Conservation (phyloP, 1,140 invertebrate genomes). For the Sinella curviseta region DNA sequence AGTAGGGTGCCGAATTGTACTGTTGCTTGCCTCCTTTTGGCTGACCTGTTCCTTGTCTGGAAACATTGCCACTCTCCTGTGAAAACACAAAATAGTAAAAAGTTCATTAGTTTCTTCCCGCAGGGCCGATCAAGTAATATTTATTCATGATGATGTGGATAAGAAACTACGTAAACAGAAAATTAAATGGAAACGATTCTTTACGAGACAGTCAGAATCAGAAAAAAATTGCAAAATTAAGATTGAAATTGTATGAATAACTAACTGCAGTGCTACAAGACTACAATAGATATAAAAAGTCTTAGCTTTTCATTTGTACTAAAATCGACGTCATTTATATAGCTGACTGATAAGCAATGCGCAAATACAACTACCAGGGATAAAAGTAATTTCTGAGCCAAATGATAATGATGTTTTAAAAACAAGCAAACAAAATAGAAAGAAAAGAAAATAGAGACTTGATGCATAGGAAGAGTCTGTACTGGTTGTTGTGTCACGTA, state of each 20-base stretch:
- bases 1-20: conserved; percentile 26
- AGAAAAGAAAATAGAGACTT: conserved; percentile 35
- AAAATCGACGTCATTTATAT: no score
- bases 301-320: no score
- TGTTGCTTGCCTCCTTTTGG: conserved; percentile 43
- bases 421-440: conserved; percentile 29
- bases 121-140: not conserved
- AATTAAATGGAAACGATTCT: no score
- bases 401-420: not conserved
- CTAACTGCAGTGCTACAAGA: no score
- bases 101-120: not conserved
- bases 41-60: conserved; percentile 43
- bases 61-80: conserved; percentile 44
- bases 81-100: conserved; percentile 23
- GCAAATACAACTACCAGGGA: not conserved
- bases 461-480: conserved; percentile 46
- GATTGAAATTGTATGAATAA: no score
- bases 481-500: conserved; percentile 47
- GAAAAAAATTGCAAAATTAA: no score
- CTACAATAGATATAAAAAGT: no score
- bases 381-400: not conserved
- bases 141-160: not conserved
- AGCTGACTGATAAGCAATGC: no score
- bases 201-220: no score
- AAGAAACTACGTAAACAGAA: not conserved